Evolutionary conservation across 2,113 vertebrate genomes (phyloP).

Genomic region (Dipodomys spectabilis): DNA sequence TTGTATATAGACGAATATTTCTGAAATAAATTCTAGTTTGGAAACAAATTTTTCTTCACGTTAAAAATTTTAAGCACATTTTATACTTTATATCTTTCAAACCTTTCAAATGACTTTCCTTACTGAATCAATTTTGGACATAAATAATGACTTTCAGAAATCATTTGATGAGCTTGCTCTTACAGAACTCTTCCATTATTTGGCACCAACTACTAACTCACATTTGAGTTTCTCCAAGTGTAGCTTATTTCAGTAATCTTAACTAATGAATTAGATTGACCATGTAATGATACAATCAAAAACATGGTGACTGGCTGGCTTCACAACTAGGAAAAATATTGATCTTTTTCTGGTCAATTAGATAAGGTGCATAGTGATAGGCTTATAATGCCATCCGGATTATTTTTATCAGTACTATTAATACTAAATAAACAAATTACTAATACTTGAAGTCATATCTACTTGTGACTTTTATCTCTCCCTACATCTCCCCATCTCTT

Average conservation of each 20-base stretch:
- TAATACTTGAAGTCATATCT: background rate
- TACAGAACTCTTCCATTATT: conserved; percentile 44
- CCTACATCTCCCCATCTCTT: background rate
- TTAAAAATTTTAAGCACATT: conserved; percentile 33
- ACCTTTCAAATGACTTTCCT: conserved; percentile 58
- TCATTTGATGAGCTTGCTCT: conserved; percentile 64
- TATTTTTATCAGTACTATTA: conserved; percentile 58
- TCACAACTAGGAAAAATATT: conserved; percentile 55
- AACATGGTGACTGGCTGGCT: background rate
- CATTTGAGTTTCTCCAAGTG: conserved; percentile 54
- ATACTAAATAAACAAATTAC: conserved; percentile 16
- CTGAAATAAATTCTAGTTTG: background rate
- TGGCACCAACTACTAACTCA: conserved; percentile 30
- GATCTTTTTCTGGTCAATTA: conserved; percentile 57
- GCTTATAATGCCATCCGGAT: conserved; percentile 42
- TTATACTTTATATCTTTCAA: conserved; percentile 29
- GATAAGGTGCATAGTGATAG: conserved; percentile 3
- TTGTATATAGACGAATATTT: conserved; percentile 5
- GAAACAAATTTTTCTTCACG: conserved; percentile 43
- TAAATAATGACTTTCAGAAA: conserved; percentile 49
- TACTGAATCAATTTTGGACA: conserved; percentile 53
- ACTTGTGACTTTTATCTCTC: background rate
- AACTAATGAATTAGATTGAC: conserved; percentile 61
- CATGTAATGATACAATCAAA: conserved; percentile 57
- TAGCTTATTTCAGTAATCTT: conserved; percentile 65